phyloP scores from a whole-genome alignment of 2,888 invertebrate genomes.

The Drosophila prostipennis region DNA sequence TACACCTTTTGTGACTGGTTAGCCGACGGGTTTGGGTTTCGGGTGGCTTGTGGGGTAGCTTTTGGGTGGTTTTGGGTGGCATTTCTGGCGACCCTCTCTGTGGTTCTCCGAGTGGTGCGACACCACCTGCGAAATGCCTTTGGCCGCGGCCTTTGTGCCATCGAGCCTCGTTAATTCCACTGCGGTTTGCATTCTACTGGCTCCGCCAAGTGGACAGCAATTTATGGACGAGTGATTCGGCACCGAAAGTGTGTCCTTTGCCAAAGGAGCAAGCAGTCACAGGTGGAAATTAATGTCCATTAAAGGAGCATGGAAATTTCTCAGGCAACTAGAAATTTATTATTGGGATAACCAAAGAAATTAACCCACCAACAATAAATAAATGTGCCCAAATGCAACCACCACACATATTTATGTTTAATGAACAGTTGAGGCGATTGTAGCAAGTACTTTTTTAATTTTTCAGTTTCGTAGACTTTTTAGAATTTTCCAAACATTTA shows the following conservation, averaged over 20 bases:
- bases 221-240: slow-evolving; percentile 1
- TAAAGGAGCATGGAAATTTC: neutral
- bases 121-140: slow-evolving; percentile 7
- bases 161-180: slow-evolving; percentile 7
- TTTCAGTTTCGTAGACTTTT: no score
- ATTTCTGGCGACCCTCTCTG: slow-evolving; percentile 5
- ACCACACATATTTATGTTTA: no score
- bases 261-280: neutral
- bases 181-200: slow-evolving; percentile 4
- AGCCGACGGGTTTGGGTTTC: neutral
- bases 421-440: no score
- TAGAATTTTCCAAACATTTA: no score
- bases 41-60: neutral
- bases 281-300: neutral
- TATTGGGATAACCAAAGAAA: no score
- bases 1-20: slow-evolving; percentile 48
- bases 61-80: neutral
- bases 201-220: slow-evolving; percentile 3
- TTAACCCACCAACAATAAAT: no score
- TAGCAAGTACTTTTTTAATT: no score
- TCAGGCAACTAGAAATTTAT: neutral
- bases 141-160: slow-evolving; percentile 10
- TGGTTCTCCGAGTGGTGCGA: slow-evolving; percentile 3
- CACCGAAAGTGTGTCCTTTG: neutral
- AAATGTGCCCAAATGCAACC: no score